Percentiles rank a stretch among this genome's conserved stretches.
These are phyloP conservation scores for Macrobrachium rosenbergii DNA, from an alignment of 1,140 invertebrate genomes.

Conservation along the genomic window DNA sequence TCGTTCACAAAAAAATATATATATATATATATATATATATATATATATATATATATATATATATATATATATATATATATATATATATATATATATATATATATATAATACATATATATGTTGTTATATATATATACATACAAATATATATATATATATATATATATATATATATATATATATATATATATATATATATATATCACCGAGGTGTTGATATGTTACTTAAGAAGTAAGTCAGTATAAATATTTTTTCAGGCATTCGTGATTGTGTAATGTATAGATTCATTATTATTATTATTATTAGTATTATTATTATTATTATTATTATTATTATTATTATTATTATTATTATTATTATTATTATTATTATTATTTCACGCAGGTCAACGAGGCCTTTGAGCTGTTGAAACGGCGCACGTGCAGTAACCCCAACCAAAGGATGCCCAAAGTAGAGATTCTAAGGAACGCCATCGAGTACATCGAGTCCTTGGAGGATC, in stretches of 20 bases:
- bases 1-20: background rate
- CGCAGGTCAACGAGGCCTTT: slow-evolving; percentile 96
- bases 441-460: slow-evolving; percentile 97
- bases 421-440: slow-evolving; percentile 93
- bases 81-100: too few species aligned
- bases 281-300: background rate
- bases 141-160: too few species aligned
- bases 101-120: too few species aligned
- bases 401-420: slow-evolving; percentile 93
- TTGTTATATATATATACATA: too few species aligned
- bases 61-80: too few species aligned
- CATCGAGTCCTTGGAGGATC: slow-evolving; percentile 93
- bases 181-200: too few species aligned
- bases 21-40: background rate
- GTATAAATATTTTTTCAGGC: too few species aligned
- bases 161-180: too few species aligned
- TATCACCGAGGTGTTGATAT: too few species aligned
- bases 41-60: slow-evolving; percentile 7
- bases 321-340: background rate
- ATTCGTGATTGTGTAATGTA: background rate
- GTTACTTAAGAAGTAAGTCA: too few species aligned
- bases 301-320: background rate
- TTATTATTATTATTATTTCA: background rate
- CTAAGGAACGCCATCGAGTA: slow-evolving; percentile 97
- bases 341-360: background rate